Base-by-base conservation (phyloP, 2,113 vertebrate genomes). In the Nothobranchius kuhntae region DNA sequence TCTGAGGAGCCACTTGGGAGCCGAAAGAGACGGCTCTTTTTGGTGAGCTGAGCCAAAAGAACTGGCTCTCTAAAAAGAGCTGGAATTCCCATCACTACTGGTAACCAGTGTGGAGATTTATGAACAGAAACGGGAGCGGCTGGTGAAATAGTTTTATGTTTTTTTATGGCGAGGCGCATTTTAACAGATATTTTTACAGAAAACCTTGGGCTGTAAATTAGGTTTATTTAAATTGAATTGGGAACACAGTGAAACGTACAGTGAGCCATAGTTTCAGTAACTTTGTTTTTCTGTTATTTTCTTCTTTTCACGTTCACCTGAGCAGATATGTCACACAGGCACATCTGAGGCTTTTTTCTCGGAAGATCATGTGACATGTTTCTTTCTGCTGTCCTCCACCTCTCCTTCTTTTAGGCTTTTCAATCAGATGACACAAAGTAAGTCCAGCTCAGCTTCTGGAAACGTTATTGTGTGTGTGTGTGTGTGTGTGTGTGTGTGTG, bases 391-490 rank as follows among this genome's bases (percentile, higher is more conserved):
- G 35, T 64, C 65, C 73, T 80, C 50, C 44, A 51, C 63, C 53
- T 15, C 56, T 83, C 60, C 87, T 61, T 72, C 47, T 68, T 40
- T 26, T 75, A 93, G 92, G 90, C 87, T 15, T 93, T 92, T 87
- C 89, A 92, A 14, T 83, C 88, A 48, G 89, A 92, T 53, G 86
- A 92, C 72, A 87, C 90, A 71, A 89, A 82, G 92, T 93, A 83
- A 91, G 89, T 89, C 17, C 52, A 12, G 11, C 26, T 50, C 7
- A 50, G n/a, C 68, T 36, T 51, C 30, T 56, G 0, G 26, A 11
- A 30, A 63, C 53, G 21, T 30, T 15, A 7, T 4, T 65, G 24
- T 15, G 44, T 5, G 7, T 7, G 15, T 80, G 53, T 63, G 48
- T 63, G 17, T 26, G 14, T 55, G 51, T 66, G 40, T 64, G 47